phyloP scores from a whole-genome alignment of 2,888 invertebrate genomes.

The Brachyptera risi region DNA sequence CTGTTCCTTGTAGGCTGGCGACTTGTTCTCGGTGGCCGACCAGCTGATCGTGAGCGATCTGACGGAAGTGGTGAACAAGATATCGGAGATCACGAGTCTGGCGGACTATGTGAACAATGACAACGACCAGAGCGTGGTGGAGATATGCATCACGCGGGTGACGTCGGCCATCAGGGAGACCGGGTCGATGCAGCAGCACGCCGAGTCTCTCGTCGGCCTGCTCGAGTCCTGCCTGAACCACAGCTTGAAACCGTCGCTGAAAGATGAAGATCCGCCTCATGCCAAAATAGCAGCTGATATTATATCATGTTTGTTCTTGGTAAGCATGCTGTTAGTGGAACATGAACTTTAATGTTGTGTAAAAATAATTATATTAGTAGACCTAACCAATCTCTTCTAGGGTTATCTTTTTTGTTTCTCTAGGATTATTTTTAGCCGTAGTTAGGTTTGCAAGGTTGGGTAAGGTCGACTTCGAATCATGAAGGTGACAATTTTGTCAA shows the following conservation, averaged over 20 bases:
- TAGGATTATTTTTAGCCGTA: too few species aligned
- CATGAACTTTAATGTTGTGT: conserved; percentile 4
- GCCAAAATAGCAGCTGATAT: conserved; percentile 95
- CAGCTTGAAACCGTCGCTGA: conserved; percentile 72
- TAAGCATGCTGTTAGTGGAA: too few species aligned
- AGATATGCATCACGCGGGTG: conserved; percentile 88
- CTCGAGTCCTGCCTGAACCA: conserved; percentile 85
- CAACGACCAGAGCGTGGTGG: conserved; percentile 91
- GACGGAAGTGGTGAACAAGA: conserved; percentile 70
- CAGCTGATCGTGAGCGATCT: conserved; percentile 79
- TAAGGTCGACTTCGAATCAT: too few species aligned
- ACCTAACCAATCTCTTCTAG: too few species aligned
- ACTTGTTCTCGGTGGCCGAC: conserved; percentile 85
- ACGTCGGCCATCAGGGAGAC: conserved; percentile 88
- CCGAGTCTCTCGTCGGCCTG: conserved; percentile 74
- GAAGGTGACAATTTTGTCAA: too few species aligned
- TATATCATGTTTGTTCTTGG: conserved; percentile 90
- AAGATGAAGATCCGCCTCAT: conserved; percentile 90
- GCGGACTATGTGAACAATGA: conserved; percentile 80
- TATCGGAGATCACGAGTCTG: conserved; percentile 70
- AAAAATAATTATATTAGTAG: background rate
- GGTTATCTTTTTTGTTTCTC: too few species aligned
- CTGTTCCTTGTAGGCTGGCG: conserved; percentile 67
- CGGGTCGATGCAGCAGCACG: conserved; percentile 79
- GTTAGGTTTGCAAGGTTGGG: too few species aligned